A percentile compares a stretch with the other conserved stretches of the same genome.
Evolutionary conservation across 2,888 invertebrate species (phyloP).

Genomic region (Mythimna albipuncta): DNA sequence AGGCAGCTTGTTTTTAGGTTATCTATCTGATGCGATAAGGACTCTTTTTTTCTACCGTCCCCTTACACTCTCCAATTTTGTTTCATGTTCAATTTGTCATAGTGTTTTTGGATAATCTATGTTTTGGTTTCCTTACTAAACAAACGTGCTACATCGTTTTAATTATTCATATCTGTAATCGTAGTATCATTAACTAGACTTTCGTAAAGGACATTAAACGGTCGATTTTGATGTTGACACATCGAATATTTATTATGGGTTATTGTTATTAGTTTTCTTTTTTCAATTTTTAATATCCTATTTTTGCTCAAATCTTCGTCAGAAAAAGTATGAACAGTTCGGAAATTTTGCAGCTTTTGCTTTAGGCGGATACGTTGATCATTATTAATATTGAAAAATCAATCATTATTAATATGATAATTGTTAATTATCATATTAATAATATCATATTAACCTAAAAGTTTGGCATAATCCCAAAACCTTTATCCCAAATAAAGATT

Average conservation of each 20-base stretch:
- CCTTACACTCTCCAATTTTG: constrained; percentile 13
- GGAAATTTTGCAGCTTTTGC: too few species aligned
- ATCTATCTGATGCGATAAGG: constrained; percentile 21
- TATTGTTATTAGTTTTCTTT: neutral
- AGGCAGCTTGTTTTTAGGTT: constrained; percentile 41
- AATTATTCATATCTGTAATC: constrained; percentile 18
- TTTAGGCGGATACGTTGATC: too few species aligned
- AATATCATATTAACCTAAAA: too few species aligned
- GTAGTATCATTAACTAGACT: constrained; percentile 3
- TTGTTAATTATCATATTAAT: too few species aligned
- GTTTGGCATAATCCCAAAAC: too few species aligned
- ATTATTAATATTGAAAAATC: too few species aligned
- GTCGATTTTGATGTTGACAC: neutral
- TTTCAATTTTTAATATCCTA: neutral
- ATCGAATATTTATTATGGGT: neutral
- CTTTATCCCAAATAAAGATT: too few species aligned
- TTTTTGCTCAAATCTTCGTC: too few species aligned
- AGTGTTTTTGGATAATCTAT: constrained; percentile 17
- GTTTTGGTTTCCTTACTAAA: constrained; percentile 2
- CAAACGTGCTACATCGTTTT: neutral
- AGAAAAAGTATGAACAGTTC: too few species aligned
- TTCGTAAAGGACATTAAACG: neutral
- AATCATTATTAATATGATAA: too few species aligned
- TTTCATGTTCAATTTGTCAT: constrained; percentile 31
- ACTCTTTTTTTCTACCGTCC: neutral